Conservation (phyloP, 1,140 invertebrate species). For the Planococcus citri region DNA sequence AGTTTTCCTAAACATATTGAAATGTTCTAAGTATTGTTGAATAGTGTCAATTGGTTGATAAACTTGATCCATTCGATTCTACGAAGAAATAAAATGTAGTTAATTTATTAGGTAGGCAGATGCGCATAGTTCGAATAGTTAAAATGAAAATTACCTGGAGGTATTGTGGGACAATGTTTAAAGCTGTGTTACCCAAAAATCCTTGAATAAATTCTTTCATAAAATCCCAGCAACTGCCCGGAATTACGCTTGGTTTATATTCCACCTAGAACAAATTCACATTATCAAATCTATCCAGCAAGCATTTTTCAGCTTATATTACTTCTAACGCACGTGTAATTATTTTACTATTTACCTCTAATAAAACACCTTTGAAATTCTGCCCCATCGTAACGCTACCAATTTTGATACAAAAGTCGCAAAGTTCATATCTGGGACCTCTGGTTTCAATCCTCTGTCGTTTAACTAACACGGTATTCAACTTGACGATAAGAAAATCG, state of each 20-base stretch:
- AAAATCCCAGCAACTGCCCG: constrained; percentile 78
- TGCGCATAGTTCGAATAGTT: neutral
- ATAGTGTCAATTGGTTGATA: constrained; percentile 85
- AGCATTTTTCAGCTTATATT: neutral
- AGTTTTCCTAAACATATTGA: constrained; percentile 72
- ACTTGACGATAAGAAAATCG: constrained; percentile 79
- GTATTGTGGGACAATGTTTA: constrained; percentile 45
- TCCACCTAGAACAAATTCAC: constrained; percentile 52
- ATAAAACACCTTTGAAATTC: constrained; percentile 85
- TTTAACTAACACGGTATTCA: constrained; percentile 75
- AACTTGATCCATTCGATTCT: constrained; percentile 61
- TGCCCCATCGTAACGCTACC: constrained; percentile 84
- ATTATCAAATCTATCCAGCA: neutral
- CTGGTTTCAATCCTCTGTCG: constrained; percentile 79
- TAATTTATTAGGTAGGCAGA: neutral
- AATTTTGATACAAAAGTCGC: constrained; percentile 88
- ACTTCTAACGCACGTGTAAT: too few relatives aligned
- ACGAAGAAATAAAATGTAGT: constrained; percentile 24
- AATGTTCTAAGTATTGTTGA: constrained; percentile 90
- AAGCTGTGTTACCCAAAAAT: constrained; percentile 65
- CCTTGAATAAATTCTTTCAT: constrained; percentile 85
- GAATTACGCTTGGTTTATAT: constrained; percentile 79
- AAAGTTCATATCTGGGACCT: constrained; percentile 80
- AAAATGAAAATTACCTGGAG: constrained; percentile 37
- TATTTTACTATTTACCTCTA: constrained; percentile 76